Evolutionary conservation across 2,888 invertebrate species (phyloP), one percentile per base, ranked within the genome.

Genomic region (Ditula angustiorana): DNA sequence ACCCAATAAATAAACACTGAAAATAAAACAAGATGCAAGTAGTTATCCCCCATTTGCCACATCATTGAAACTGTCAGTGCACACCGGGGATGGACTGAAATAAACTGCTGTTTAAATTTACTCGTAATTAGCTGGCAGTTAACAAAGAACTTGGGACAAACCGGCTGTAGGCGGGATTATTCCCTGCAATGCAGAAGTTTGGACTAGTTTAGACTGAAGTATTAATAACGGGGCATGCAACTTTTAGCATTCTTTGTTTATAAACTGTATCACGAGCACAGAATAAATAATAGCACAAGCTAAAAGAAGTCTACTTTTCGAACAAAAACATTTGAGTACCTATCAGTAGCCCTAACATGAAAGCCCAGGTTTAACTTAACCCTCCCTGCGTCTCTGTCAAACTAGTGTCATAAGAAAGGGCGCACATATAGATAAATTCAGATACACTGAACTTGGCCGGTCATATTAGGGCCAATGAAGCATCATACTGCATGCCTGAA

Each of bases 61-160:
- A 30, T 61, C 53, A 53, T 53, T 53, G 52, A 44, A 33, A 24
- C 16, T 33, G 53, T 53, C 61, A 41, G 52, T 23, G 16, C 30
- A 16, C 53, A 53, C 52, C 33, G 0, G 21, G 28, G 21, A 50
- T 50, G 19, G 30, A 50, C 30, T 50, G 50, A 50, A 50, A 50
- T 50, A 30, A 50, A 50, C 28, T 7, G 19, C n/a, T 4, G 23
- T 11, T 46, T 21, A 10, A 23, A 46, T 23, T 46, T 23, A n/a
- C 21, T 44, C 26, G 16, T 10, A 49, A 49, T 49, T 49, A 16
- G 49, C 8, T 41, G 8, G 8, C 30, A 16, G 28, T 50, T 50
- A 11, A 41, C 16, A 41, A 50, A 50, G 50, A 30, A 28, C 50
- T 50, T 21, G 30, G 11, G 50, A 30, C 30, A 21, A 33, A 19